Percentiles rank a stretch among this genome's conserved stretches.
phyloP scores from a whole-genome alignment of 2,888 invertebrate species.

The Tetheella fluctuosa region DNA sequence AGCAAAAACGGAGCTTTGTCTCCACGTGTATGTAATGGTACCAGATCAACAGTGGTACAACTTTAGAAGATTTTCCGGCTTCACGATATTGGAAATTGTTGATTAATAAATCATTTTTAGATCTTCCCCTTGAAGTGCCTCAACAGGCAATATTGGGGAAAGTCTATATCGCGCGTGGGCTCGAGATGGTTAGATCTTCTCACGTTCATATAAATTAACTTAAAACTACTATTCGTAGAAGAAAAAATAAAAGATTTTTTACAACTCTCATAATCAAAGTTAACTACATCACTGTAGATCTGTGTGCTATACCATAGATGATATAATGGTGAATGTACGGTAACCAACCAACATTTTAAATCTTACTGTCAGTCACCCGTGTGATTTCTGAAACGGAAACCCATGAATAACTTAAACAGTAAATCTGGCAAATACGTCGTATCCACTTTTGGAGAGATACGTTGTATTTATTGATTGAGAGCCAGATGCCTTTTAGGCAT shows the following conservation, averaged over 20 bases:
- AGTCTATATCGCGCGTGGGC: too few species aligned
- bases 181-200: too few species aligned
- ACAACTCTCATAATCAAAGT: background rate
- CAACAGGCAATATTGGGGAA: too few species aligned
- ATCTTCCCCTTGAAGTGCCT: too few species aligned
- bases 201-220: too few species aligned
- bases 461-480: background rate
- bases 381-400: background rate
- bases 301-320: background rate
- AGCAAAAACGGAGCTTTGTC: slow-evolving; percentile 50
- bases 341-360: background rate
- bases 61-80: background rate
- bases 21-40: background rate
- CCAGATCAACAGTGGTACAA: background rate
- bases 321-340: background rate
- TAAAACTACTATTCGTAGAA: too few species aligned
- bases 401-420: slow-evolving; percentile 2
- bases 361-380: background rate
- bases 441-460: background rate
- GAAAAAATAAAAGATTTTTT: too few species aligned
- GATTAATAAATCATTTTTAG: too few species aligned
- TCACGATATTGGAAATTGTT: too few species aligned
- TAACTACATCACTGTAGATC: background rate
- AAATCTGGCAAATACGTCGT: background rate
- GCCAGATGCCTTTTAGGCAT: too few species aligned